Conservation (phyloP, 2,888 invertebrate species). For the Eupeodes luniger region DNA sequence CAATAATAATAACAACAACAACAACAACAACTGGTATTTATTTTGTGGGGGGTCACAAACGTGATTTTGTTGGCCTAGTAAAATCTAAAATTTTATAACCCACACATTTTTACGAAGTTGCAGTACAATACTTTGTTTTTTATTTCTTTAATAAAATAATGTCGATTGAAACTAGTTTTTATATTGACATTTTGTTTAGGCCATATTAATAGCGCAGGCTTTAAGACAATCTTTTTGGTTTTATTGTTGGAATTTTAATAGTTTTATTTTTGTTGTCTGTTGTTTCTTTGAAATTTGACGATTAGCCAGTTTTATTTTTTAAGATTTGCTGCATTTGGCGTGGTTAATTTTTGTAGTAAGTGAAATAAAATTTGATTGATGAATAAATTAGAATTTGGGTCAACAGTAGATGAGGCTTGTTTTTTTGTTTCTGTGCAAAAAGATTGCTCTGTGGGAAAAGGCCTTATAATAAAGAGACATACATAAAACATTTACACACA, state of each 20-base stretch:
- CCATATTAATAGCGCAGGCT: neutral
- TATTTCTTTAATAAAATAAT: neutral
- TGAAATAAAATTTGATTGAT: constrained; percentile 6
- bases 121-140: neutral
- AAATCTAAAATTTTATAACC: constrained; percentile 20
- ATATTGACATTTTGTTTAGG: constrained; percentile 20
- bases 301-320: neutral
- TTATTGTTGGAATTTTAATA: constrained; percentile 3
- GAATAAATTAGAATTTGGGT: constrained; percentile 7
- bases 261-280: neutral
- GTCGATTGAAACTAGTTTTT: constrained; percentile 23
- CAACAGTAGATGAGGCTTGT: neutral
- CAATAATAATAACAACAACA: no score
- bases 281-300: neutral
- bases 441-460: neutral
- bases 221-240: neutral
- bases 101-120: constrained; percentile 2
- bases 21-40: neutral
- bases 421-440: neutral
- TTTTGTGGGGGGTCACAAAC: constrained; percentile 13
- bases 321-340: neutral
- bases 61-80: constrained; percentile 35
- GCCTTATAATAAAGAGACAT: neutral
- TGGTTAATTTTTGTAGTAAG: neutral
- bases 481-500: neutral